Evolutionary conservation across 2,888 invertebrate genomes (phyloP), one percentile per base, ranked within the genome.

Genomic region (Lasioglossum marginatum): DNA sequence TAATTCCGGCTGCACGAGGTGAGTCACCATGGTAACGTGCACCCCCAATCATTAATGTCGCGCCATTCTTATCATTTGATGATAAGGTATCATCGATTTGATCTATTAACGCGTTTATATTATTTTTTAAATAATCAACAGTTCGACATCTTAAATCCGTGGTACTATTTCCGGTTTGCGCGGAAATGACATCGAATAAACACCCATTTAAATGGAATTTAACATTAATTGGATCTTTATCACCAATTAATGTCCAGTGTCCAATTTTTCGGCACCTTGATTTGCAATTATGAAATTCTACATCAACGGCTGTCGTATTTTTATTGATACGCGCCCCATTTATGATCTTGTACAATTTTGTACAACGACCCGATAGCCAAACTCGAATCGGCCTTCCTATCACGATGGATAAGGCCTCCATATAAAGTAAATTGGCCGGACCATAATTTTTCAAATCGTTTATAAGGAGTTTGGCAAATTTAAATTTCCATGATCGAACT

Each of bases 11-110:
- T 1, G 90, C 89, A 0, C 5, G 45, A 0, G 37, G 37, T 37
- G 37, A 37, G 93, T 93, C 80, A 0, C 93, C 94, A 0, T 0
- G 12, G 77, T 94, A 94, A 0, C 82, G 66, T 0, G 93, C 94
- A 0, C 94, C 94, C 0, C 94, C 94, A 10, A 91, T 60, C 90
- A 93, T 87, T 0, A 85, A 34, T 0, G 66, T 71, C 1, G 68
- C 23, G 0, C 81, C 79, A 37, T 89, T 88, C 16, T 89, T 77
- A 48, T 90, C 78, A 0, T 66, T 10, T 4, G 78, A 72, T 10
- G 63, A 48, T 0, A 85, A 31, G 10, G 90, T 85, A 0, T 78
- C 40, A 6, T 88, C 81, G 0, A 92, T 88, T 0, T 87, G 74
- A 6, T 82, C 45, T 0, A 87, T 86, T 0, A 93, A 66, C 2